Evolutionary conservation across 2,888 invertebrate genomes (phyloP), one percentile per base, ranked within the genome.

Genomic region (Anoplius nigerrimus): DNA sequence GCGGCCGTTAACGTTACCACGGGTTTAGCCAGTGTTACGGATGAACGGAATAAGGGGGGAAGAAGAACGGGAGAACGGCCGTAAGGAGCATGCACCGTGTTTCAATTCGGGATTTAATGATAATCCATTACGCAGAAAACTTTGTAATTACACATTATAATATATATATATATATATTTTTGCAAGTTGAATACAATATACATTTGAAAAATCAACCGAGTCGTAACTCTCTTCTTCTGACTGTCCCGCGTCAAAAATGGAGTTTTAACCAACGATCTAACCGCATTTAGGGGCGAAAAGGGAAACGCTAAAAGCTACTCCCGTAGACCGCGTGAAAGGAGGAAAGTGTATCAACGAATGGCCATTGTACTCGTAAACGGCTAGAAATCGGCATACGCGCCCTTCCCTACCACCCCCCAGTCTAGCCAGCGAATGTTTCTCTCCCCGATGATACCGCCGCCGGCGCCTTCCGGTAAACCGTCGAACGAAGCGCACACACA

Each of bases 121-220:
- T 64, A 66, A 71, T 67, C 63, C 54, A 67, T 42, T 58, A 68
- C 58, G 18, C 48, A 48, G 16, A 64, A 66, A 73, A 66, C 65
- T 77, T 71, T 81, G 79, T 82, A 84, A 84, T 80, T 82, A 80
- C 75, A 76, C 70, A 75, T 75, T 79, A 78, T 76, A 76, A 72
- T 78, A 78, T 71, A 67, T 71, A 73, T 74, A 78, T 76, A 76
- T 67, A 72, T 78, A 78, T 72, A 67, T 71, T 72, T 74, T 81
- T 74, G 74, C 77, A 84, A 80, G 76, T 81, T 76, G 73, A 84
- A 79, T 84, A 83, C 79, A 85, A 82, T 80, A 82, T 81, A 83
- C 78, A 83, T 78, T 81, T 78, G 69, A 81, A 80, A 78, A 74
- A 67, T 68, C 65, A 61, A 72, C 62, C 62, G 68, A 64, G 52